Percentiles rank a stretch among this genome's conserved stretches.
Evolutionary conservation across 2,797 vertebrate genomes (phyloP).

Genomic region (Tinamus major): DNA sequence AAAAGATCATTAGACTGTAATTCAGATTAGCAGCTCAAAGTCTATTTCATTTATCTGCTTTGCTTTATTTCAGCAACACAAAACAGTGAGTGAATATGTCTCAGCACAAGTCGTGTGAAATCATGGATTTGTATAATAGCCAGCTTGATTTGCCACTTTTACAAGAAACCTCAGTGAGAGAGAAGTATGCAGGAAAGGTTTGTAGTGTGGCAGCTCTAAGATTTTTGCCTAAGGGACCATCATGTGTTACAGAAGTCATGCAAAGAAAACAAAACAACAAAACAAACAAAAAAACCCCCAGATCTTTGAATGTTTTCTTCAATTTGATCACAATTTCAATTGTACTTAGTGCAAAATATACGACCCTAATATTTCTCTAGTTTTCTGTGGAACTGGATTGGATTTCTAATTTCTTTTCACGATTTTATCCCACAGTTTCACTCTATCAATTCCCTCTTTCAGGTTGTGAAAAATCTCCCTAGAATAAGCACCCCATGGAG

Average conservation of each 20-base stretch:
- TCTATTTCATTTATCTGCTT: background rate
- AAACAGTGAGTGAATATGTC: background rate
- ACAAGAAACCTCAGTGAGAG: background rate
- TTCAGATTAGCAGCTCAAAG: background rate
- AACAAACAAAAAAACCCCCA: background rate
- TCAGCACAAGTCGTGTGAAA: background rate
- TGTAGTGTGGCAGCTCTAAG: background rate
- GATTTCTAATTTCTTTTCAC: background rate
- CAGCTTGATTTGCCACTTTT: background rate
- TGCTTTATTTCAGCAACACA: background rate
- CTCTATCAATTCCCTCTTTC: conserved; percentile 10
- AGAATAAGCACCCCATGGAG: conserved; percentile 50
- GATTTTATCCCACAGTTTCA: conserved; percentile 18
- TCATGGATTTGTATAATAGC: background rate
- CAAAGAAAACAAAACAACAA: background rate
- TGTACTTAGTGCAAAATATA: background rate
- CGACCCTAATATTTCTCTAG: background rate
- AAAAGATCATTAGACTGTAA: background rate
- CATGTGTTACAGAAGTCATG: background rate
- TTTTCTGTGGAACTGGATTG: background rate
- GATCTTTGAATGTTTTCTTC: background rate
- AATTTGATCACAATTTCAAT: background rate
- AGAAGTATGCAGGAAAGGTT: background rate
- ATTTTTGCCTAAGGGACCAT: background rate
- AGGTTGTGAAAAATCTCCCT: conserved; percentile 37